These are phyloP conservation scores for Hemichromis elongatus DNA, from an alignment of 2,113 vertebrate genomes.

Conservation along the genomic window DNA sequence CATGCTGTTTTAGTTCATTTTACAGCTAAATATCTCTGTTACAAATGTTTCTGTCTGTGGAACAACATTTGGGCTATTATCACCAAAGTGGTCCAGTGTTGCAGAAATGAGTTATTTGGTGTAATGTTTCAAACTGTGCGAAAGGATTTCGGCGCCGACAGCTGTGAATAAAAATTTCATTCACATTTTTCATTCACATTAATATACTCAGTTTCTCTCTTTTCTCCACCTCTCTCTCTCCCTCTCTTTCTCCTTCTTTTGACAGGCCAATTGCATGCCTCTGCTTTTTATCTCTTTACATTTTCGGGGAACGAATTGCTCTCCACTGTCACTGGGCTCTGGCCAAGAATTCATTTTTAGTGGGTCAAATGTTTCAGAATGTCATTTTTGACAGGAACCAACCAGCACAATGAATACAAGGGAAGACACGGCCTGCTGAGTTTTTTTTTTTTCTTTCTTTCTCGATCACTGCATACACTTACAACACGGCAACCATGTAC, in stretches of 20 bases:
- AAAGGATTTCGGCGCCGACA: conserved; percentile 47
- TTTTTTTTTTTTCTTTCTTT: neutral
- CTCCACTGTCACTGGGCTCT: conserved; percentile 62
- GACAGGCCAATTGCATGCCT: conserved; percentile 69
- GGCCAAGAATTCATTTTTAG: conserved; percentile 74
- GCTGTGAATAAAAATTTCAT: conserved; percentile 64
- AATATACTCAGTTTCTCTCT: conserved; percentile 54
- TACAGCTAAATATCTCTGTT: conserved; percentile 67
- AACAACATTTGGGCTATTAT: conserved; percentile 64
- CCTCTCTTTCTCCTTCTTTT: conserved; percentile 27
- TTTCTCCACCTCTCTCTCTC: neutral
- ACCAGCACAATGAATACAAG: conserved; percentile 71
- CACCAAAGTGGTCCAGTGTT: conserved; percentile 47
- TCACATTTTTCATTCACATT: conserved; percentile 62
- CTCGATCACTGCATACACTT: conserved; percentile 61
- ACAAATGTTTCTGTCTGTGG: conserved; percentile 68
- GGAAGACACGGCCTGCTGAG: conserved; percentile 55
- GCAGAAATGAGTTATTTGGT: conserved; percentile 50
- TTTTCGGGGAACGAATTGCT: conserved; percentile 75
- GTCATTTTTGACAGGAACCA: conserved; percentile 76
- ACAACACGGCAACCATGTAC: conserved; percentile 37
- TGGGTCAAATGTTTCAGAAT: conserved; percentile 76
- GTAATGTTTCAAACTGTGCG: conserved; percentile 38
- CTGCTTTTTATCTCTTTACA: conserved; percentile 70
- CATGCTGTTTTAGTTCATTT: conserved; percentile 75